Percentiles rank a stretch among this genome's conserved stretches.
phyloP scores from a whole-genome alignment of 2,888 invertebrate genomes.

The Sinodicranocentrus sp. region DNA sequence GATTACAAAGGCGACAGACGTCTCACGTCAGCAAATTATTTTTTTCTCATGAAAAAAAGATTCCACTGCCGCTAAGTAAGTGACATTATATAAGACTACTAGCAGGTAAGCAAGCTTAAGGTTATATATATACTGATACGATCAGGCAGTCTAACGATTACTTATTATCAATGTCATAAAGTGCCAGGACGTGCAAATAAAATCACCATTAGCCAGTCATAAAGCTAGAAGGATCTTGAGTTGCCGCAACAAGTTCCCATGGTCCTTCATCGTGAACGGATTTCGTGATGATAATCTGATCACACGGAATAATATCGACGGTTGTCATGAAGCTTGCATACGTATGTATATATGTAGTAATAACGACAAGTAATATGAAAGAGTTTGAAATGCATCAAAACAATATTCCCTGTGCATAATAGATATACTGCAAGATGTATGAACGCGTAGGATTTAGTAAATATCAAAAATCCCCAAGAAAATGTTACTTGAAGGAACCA shows the following conservation, averaged over 20 bases:
- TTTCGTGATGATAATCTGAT: too few relatives aligned
- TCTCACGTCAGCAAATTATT: conserved; percentile 23
- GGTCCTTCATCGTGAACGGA: not conserved
- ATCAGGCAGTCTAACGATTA: not conserved
- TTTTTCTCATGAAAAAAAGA: not conserved
- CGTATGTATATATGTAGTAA: not conserved
- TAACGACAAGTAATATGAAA: not conserved
- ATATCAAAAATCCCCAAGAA: too few relatives aligned
- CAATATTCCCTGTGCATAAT: too few relatives aligned
- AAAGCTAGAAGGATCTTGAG: not conserved
- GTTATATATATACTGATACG: too few relatives aligned
- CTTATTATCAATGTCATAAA: not conserved
- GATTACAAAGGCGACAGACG: conserved; percentile 6
- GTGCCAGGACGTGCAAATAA: not conserved
- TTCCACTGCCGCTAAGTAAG: too few relatives aligned
- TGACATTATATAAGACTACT: not conserved
- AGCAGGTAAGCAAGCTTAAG: not conserved
- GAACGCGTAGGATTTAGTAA: too few relatives aligned
- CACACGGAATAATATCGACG: not conserved
- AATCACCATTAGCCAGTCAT: not conserved
- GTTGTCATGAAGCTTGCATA: not conserved
- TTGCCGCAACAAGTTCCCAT: not conserved
- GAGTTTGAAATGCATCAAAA: too few relatives aligned
- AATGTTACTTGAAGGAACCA: too few relatives aligned
- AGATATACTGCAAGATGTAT: too few relatives aligned